These are phyloP conservation scores for Orientallactaga bullata DNA, from an alignment of 2,113 vertebrate genomes.

Conservation along the genomic window DNA sequence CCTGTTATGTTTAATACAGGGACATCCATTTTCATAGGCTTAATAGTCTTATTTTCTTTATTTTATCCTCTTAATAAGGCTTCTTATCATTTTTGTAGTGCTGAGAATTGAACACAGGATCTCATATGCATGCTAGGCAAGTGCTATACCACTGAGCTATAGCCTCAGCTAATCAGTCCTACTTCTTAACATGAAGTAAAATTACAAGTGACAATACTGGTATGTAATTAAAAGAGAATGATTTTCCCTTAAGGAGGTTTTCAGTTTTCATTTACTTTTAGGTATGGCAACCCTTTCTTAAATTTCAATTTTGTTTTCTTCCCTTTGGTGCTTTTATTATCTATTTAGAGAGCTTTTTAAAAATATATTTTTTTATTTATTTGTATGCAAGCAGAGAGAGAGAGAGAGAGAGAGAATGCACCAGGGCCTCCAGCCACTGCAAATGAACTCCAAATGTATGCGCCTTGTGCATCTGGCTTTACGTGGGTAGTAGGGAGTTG, in stretches of 20 bases:
- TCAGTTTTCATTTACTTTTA: background rate
- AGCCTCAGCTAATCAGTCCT: background rate
- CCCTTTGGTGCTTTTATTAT: conserved; percentile 35
- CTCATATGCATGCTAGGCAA: background rate
- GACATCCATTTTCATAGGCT: background rate
- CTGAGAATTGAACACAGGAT: background rate
- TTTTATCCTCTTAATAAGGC: background rate
- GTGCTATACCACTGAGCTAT: background rate
- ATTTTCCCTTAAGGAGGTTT: background rate
- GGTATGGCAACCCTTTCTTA: background rate
- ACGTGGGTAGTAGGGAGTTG: too few relatives aligned
- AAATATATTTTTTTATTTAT: conserved; percentile 28
- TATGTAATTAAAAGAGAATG: background rate
- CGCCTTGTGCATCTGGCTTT: too few relatives aligned
- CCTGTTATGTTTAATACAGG: background rate
- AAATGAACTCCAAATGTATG: too few relatives aligned
- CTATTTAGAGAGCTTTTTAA: conserved; percentile 1
- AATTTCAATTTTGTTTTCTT: conserved; percentile 27
- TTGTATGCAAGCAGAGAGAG: too few relatives aligned
- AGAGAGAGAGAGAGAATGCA: too few relatives aligned
- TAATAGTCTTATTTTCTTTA: background rate
- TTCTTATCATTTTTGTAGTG: background rate
- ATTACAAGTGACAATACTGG: background rate
- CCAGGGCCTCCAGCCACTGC: too few relatives aligned
- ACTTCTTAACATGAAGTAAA: conserved; percentile 17